Conservation (phyloP, 2,113 vertebrate species). For the Nasalis larvatus region DNA sequence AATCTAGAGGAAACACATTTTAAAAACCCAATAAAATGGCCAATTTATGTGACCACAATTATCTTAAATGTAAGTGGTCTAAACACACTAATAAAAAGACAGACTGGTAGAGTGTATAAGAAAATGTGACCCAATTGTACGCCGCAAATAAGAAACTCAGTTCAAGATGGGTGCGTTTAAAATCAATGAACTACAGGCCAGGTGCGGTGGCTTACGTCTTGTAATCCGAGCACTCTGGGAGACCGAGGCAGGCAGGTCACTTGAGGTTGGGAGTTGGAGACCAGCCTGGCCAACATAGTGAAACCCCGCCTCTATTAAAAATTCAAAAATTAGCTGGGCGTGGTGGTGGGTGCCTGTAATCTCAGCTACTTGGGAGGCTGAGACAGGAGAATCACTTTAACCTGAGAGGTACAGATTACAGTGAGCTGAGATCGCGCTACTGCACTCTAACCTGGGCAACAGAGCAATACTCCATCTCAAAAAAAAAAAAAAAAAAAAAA, state of each 20-base stretch:
- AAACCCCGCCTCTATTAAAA: background rate
- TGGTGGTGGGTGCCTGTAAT: no score
- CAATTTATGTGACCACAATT: background rate
- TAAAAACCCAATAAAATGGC: background rate
- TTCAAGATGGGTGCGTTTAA: background rate
- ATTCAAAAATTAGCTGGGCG: background rate
- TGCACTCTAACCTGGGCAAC: no score
- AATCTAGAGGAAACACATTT: no score
- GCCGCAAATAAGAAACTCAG: background rate
- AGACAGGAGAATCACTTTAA: no score
- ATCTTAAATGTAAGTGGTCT: background rate
- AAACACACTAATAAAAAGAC: background rate
- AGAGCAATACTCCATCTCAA: no score
- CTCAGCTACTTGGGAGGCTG: no score
- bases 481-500: no score
- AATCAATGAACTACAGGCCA: background rate
- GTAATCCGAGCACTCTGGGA: background rate
- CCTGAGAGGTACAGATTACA: no score
- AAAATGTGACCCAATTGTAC: background rate
- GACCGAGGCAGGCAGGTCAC: background rate
- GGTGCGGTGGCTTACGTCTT: background rate
- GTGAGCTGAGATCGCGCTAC: no score
- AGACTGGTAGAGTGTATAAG: background rate
- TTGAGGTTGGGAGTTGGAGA: background rate
- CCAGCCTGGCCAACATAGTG: background rate